Base-by-base conservation (phyloP, 2,888 invertebrate genomes). In the Cheilosia pagana region DNA sequence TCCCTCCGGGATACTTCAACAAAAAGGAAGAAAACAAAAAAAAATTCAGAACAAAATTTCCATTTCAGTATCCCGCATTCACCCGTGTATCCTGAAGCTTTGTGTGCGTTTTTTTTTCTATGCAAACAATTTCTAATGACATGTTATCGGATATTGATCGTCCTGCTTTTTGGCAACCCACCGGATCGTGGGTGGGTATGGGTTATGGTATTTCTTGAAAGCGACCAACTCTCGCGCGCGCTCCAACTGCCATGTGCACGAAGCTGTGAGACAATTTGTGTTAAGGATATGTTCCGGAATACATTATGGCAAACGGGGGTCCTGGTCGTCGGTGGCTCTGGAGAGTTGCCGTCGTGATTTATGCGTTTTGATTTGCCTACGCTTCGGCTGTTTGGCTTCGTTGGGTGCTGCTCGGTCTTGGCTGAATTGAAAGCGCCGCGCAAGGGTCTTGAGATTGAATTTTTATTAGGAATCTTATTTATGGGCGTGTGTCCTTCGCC, bases 251-350 rank as follows among this genome's bases (percentile, higher is more conserved):
- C 68, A 63, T 77, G 71, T 41, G 75, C 75, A 65, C 59, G 87
- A 85, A 85, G 87, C 87, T 88, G 88, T 87, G 87, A 87, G 90
- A 89, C 91, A 91, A 91, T 91, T 91, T 91, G 92, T 91, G 91
- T 90, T 89, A 90, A 89, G 92, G 91, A 91, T 91, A 90, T 91
- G 92, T 89, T 90, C 88, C 88, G 90, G 92, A 91, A 91, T 91
- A 91, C 89, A 91, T 91, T 91, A 91, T 89, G 89, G 89, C 90
- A 90, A 91, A 62, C 71, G 86, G 87, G 87, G 83, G 83, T 87
- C 77, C 83, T 87, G 70, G 63, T 71, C 57, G 81, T 28, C 28
- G 28, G 28, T 81, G 70, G 86, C 63, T 82, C 62, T 72, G 85
- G 87, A 87, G 83, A 81, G 82, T 65, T 88, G 14, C 43, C 7